phyloP scores from a whole-genome alignment of 2,888 invertebrate species.

The Machimus rusticus region DNA sequence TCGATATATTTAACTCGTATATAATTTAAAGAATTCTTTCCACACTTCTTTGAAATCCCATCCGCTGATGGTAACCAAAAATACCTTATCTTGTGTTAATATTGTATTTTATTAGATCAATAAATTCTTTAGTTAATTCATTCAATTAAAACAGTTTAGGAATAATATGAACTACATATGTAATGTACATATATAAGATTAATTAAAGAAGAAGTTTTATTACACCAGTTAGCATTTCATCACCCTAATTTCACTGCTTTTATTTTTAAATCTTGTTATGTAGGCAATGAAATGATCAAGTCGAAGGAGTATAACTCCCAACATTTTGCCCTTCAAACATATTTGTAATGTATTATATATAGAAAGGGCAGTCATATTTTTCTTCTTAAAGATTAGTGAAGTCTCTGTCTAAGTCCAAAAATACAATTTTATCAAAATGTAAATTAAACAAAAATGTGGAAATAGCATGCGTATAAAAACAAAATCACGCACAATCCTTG shows the following conservation, averaged over 20 bases:
- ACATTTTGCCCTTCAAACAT: background rate
- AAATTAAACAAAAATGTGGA: background rate
- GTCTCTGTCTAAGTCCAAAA: background rate
- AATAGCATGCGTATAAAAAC: background rate
- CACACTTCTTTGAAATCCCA: no score
- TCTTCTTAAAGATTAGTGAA: background rate
- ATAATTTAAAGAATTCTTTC: no score
- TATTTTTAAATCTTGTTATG: background rate
- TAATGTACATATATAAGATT: background rate
- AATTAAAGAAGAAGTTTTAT: background rate
- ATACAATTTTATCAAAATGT: background rate
- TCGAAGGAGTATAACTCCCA: background rate
- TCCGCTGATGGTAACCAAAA: no score
- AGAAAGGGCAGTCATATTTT: background rate
- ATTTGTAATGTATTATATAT: background rate
- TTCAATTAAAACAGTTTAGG: background rate
- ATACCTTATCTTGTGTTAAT: no score
- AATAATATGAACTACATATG: background rate
- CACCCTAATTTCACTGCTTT: background rate
- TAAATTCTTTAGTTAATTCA: no score
- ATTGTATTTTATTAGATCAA: no score
- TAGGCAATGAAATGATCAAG: background rate
- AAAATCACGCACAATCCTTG: background rate
- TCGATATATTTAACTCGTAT: no score
- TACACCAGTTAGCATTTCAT: background rate